A percentile compares a stretch with the other conserved stretches of the same genome.
Evolutionary conservation across 2,797 vertebrate genomes (phyloP).

Genomic region (Chlorospingus semifuscus): DNA sequence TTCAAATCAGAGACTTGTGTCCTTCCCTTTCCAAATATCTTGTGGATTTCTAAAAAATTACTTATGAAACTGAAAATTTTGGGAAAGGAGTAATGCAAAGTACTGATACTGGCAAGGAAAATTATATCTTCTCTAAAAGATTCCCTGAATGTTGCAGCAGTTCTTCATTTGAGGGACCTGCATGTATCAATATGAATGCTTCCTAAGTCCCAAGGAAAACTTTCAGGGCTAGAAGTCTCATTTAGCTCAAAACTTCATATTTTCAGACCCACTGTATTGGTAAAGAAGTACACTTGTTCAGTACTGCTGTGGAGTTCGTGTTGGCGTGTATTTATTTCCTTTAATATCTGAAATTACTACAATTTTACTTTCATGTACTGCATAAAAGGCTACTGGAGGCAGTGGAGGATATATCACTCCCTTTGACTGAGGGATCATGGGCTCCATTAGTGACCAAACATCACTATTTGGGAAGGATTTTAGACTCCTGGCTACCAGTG

Average conservation of each 20-base stretch:
- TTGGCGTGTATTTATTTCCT: conserved; percentile 43
- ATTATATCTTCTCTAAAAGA: not conserved
- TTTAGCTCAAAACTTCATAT: conserved; percentile 9
- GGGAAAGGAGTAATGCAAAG: not conserved
- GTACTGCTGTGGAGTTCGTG: not conserved
- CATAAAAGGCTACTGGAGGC: not conserved
- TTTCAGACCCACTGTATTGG: not conserved
- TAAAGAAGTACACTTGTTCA: not conserved
- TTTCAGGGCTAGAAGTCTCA: not conserved
- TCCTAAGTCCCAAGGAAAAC: conserved; percentile 12
- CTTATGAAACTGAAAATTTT: not conserved
- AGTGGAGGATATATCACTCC: not conserved
- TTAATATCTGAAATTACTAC: not conserved
- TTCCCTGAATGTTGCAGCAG: not conserved
- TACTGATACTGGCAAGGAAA: not conserved
- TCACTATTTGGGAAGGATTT: not conserved
- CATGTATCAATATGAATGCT: not conserved
- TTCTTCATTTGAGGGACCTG: not conserved
- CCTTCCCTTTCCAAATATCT: not conserved
- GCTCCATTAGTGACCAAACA: not conserved
- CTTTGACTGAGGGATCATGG: not conserved
- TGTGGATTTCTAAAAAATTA: not conserved
- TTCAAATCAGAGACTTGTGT: not conserved
- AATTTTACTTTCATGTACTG: conserved; percentile 7
- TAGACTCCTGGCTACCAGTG: not conserved